Evolutionary conservation across 2,113 vertebrate species (phyloP).

Genomic region (Chroicocephalus ridibundus): DNA sequence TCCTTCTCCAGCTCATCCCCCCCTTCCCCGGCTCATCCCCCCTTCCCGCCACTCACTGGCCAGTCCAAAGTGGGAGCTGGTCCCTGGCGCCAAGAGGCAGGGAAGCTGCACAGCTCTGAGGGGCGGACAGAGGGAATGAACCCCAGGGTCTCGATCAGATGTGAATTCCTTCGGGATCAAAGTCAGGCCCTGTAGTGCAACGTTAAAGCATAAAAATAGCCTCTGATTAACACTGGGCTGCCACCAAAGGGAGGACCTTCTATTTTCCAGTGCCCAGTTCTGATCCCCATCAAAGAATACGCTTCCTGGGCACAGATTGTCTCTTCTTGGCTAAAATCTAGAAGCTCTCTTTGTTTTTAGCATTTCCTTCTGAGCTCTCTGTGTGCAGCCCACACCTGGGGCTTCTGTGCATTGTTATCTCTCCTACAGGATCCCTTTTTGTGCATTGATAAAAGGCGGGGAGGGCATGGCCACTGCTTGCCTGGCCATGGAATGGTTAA

Average conservation of each 20-base stretch:
- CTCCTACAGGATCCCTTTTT: neutral
- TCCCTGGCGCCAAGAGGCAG: neutral
- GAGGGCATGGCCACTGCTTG: neutral
- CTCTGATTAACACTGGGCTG: neutral
- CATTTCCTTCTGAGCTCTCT: neutral
- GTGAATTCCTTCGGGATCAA: neutral
- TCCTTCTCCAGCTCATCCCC: neutral
- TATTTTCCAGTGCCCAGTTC: neutral
- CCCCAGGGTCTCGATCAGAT: neutral
- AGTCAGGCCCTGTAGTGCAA: neutral
- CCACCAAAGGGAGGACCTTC: neutral
- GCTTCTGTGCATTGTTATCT: fast-evolving
- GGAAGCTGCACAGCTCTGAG: neutral
- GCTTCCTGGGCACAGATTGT: neutral
- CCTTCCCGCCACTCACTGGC: neutral
- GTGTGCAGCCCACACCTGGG: neutral
- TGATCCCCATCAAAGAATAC: fast-evolving
- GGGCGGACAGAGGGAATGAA: neutral
- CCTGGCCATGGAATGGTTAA: slow-evolving; percentile 70
- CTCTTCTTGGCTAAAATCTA: neutral
- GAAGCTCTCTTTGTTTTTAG: neutral
- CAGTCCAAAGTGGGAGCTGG: neutral
- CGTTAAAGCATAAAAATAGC: neutral
- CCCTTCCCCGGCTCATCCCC: neutral
- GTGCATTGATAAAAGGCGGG: fast-evolving